Percentiles rank a stretch among this genome's conserved stretches.
phyloP scores from a whole-genome alignment of 2,113 vertebrate genomes.

The Xyrauchen texanus region DNA sequence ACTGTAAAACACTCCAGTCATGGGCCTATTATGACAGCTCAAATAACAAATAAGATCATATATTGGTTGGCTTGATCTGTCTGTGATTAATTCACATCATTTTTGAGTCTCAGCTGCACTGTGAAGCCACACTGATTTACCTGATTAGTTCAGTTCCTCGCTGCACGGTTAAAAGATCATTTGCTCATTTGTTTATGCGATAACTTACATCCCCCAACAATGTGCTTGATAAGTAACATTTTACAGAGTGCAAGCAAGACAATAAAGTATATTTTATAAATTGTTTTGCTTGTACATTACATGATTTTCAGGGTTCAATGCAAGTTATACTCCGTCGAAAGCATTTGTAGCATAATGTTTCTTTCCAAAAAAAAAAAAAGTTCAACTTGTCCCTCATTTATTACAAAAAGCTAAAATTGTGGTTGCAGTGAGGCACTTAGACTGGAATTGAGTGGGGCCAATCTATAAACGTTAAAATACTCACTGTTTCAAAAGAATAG shows the following conservation, averaged over 20 bases:
- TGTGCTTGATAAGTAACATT: not conserved
- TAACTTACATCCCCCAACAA: not conserved
- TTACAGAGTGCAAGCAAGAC: not conserved
- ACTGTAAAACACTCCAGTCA: not conserved
- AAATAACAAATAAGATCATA: not conserved
- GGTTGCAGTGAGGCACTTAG: no score
- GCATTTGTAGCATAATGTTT: no score
- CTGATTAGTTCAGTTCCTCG: not conserved
- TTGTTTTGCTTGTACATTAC: not conserved
- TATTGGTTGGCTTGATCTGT: not conserved
- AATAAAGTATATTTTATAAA: not conserved
- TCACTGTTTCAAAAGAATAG: no score
- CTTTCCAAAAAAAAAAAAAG: no score
- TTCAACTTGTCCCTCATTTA: no score
- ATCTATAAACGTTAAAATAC: no score
- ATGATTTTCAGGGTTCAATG: not conserved
- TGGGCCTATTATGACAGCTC: no score
- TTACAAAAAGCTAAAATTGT: no score
- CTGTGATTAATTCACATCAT: not conserved
- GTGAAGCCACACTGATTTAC: not conserved
- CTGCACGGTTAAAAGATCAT: not conserved
- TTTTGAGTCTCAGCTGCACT: not conserved
- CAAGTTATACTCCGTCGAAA: no score
- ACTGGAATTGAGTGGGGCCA: no score
- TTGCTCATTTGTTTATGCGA: not conserved